Conservation (phyloP, 2,113 vertebrate species). For the Xenopus laevis region DNA sequence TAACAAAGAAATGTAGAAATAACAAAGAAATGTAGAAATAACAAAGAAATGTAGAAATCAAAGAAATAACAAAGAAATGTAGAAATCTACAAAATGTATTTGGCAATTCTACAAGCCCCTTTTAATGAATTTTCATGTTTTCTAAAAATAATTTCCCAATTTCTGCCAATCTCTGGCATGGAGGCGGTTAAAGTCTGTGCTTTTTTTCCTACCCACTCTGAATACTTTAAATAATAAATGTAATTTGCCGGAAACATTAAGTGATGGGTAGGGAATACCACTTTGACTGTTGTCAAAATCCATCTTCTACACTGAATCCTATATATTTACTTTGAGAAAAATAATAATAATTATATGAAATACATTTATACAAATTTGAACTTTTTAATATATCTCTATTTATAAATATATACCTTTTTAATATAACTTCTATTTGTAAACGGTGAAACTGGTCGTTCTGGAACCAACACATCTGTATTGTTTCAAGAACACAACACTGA, state of each 20-base stretch:
- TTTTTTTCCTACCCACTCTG: slow-evolving; percentile 3
- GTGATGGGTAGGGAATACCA: not conserved
- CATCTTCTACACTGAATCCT: not conserved
- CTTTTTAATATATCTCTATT: too few species aligned
- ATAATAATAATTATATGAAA: not conserved
- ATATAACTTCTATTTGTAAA: not conserved
- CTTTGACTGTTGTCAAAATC: not conserved
- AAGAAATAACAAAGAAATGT: not conserved
- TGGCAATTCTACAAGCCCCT: too few species aligned
- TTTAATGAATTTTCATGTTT: too few species aligned
- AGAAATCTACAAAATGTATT: not conserved
- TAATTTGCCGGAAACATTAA: slow-evolving; percentile 13
- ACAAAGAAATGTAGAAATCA: not conserved
- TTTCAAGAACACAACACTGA: too few species aligned
- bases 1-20: not conserved
- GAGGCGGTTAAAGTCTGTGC: not conserved
- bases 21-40: not conserved
- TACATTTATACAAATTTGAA: too few species aligned
- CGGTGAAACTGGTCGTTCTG: not conserved
- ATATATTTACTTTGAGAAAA: too few species aligned
- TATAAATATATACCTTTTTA: not conserved
- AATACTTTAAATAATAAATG: slow-evolving; percentile 26
- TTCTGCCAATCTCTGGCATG: not conserved
- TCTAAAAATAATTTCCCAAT: too few species aligned
- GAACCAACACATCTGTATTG: too few species aligned